Base-by-base conservation (phyloP, 2,797 vertebrate species). In the Heterohyrax brucei region DNA sequence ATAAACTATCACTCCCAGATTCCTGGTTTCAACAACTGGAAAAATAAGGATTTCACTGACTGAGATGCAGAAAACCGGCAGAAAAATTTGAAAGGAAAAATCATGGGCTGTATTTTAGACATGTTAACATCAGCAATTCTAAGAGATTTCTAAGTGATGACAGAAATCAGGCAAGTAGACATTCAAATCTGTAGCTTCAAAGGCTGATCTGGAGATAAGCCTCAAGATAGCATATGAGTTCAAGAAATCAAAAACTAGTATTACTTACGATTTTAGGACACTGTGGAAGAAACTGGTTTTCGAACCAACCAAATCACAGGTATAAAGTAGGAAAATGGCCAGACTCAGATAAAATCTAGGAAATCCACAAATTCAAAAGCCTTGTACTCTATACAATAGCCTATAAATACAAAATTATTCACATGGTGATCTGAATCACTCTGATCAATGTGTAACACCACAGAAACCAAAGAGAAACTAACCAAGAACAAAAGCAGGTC, bases 171-270 rank as follows among this genome's bases (percentile, higher is more conserved):
- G 22, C 66, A 80, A 62, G 61, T 46, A 19, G 62, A 77, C 62
- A 78, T 70, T 87, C 78, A 94, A 85, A 78, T 91, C 5, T 53
- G 53, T 24, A 90, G 18, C 46, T 87, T 93, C 81, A 97, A 96
- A 94, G 68, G 30, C 79, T 93, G 39, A 94, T 79, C 24, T 82
- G 92, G n/a, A 95, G 77, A 86, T 64, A 93, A 96, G 13, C 2
- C 19, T 64, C 13, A 94, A 83, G 59, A 94, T 7, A 87, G 19
- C 24, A 61, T 79, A 84, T 94, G 24, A 95, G 68, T 94, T 87
- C 73, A 93, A 48, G 24, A 16, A 94, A 72, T 64, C 78, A 93
- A 94, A 66, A 7, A 68, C 62, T 76, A n/a, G n/a, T 81, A 92
- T 64, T 70, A 86, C 88, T 90, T 21, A 92, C 91, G 95, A 91